These are phyloP conservation scores for Caenorhabditis doughertyi DNA, from an alignment of 2,888 invertebrate genomes.

Conservation along the genomic window DNA sequence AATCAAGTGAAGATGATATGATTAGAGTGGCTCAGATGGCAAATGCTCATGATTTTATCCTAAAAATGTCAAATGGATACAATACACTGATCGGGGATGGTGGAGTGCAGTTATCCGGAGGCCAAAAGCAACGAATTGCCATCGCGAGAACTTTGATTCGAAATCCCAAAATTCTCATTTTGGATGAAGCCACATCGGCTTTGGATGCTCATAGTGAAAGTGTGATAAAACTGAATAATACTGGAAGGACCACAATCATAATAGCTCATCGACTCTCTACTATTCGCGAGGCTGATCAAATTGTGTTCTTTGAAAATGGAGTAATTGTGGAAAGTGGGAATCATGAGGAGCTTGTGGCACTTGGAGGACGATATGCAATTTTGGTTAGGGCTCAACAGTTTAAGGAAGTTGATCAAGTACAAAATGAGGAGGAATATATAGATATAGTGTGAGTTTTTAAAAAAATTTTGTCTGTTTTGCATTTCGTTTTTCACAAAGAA, in stretches of 20 bases:
- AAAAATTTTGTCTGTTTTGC: no score
- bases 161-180: conserved; percentile 65
- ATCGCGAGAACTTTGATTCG: conserved; percentile 70
- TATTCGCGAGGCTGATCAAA: conserved; percentile 68
- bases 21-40: conserved; percentile 68
- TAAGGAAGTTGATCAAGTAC: conserved; percentile 30
- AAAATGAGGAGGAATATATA: conserved; percentile 26
- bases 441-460: conserved; percentile 18
- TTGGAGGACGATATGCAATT: conserved; percentile 65
- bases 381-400: conserved; percentile 74
- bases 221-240: conserved; percentile 72
- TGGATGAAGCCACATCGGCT: conserved; percentile 72
- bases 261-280: conserved; percentile 72
- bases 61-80: conserved; percentile 70
- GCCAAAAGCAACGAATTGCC: conserved; percentile 71
- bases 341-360: conserved; percentile 69
- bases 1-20: conserved; percentile 65
- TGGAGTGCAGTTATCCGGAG: conserved; percentile 71
- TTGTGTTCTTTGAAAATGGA: conserved; percentile 70
- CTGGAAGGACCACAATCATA: conserved; percentile 74
- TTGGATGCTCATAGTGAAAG: conserved; percentile 71
- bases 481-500: no score
- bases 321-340: conserved; percentile 72
- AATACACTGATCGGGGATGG: conserved; percentile 68
- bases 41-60: conserved; percentile 73